phyloP scores from a whole-genome alignment of 2,113 vertebrate species.

The Calidris pygmaea region DNA sequence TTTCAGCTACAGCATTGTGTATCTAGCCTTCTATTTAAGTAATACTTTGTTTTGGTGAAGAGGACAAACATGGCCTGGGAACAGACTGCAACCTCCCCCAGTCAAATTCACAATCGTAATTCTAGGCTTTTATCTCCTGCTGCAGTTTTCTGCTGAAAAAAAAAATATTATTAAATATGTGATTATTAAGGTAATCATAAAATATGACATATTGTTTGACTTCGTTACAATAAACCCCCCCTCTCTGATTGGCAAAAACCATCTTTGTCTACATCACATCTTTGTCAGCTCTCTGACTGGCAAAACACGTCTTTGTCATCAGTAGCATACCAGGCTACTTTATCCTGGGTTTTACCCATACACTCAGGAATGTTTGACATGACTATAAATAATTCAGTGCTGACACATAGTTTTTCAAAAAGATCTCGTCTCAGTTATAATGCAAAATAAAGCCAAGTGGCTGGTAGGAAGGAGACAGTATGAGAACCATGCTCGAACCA shows the following conservation, averaged over 20 bases:
- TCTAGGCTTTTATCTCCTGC: background rate
- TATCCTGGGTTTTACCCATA: slow-evolving; percentile 15
- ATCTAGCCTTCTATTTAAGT: background rate
- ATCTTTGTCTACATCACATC: background rate
- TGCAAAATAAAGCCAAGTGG: background rate
- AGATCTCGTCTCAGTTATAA: slow-evolving; percentile 11
- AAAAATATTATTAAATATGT: background rate
- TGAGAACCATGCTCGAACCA: background rate
- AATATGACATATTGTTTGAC: background rate
- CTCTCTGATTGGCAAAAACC: background rate
- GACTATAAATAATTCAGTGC: slow-evolving; percentile 63
- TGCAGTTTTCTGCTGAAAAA: slow-evolving; percentile 2
- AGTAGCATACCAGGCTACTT: background rate
- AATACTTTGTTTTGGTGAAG: background rate
- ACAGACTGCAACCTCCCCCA: background rate
- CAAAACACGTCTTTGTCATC: background rate
- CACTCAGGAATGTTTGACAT: slow-evolving; percentile 56
- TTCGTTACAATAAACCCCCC: background rate
- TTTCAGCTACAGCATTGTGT: background rate
- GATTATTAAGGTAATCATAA: background rate
- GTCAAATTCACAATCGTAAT: background rate
- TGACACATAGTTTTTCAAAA: slow-evolving; percentile 46
- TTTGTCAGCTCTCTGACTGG: background rate
- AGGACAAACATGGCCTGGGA: slow-evolving; percentile 3
- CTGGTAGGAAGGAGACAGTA: background rate